A percentile compares a stretch with the other conserved stretches of the same genome.
Evolutionary conservation across 2,113 vertebrate species (phyloP).

Genomic region (Ivindomyrus marchei): DNA sequence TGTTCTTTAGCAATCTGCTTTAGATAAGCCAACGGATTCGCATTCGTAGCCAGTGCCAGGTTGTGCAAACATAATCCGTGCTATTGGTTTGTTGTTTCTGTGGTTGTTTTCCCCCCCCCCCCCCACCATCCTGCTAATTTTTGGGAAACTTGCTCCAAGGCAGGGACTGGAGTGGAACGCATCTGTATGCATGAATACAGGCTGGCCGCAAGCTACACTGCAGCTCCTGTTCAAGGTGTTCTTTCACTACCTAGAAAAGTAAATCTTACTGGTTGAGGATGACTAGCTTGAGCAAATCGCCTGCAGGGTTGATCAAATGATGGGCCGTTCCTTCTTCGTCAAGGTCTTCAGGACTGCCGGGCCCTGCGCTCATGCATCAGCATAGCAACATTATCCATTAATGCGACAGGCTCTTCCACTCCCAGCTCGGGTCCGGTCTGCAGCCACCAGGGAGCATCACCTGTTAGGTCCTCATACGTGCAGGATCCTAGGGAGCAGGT

Average conservation of each 20-base stretch:
- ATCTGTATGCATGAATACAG: not conserved
- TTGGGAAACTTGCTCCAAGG: not conserved
- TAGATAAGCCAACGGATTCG: not conserved
- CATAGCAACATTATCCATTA: not conserved
- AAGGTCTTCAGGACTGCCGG: not conserved
- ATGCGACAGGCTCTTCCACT: not conserved
- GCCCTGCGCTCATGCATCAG: not conserved
- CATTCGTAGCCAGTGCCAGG: not conserved
- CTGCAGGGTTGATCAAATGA: not conserved
- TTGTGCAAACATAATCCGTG: not conserved
- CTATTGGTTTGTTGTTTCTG: not conserved
- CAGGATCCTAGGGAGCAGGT: not conserved
- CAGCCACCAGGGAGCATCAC: not conserved
- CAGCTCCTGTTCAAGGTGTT: not conserved
- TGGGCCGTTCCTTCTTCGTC: not conserved
- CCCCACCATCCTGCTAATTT: not conserved
- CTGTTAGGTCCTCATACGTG: not conserved
- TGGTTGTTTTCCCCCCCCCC: not conserved
- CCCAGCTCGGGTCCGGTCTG: not conserved
- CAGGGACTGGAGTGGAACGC: not conserved
- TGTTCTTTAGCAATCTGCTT: not conserved
- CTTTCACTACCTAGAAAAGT: not conserved
- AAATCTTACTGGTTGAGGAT: not conserved
- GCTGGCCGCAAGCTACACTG: not conserved
- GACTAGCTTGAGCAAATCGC: not conserved